Conservation (phyloP, 2,797 vertebrate species). For the Scolopax rusticola region DNA sequence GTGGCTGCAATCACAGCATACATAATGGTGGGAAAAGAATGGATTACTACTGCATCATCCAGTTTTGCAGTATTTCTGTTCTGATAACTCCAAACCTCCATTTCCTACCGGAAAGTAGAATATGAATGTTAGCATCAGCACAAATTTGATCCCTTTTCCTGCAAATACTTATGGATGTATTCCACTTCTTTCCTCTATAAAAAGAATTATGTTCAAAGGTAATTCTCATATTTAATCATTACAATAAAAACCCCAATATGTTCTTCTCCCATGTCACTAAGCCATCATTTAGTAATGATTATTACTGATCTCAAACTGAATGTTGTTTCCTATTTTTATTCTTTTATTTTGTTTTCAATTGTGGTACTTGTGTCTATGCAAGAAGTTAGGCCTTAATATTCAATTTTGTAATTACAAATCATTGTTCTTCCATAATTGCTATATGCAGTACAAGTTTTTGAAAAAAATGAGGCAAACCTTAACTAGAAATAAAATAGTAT, state of each 20-base stretch:
- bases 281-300: not conserved
- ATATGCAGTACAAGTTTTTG: rapidly evolving
- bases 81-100: not conserved
- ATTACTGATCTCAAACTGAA: not conserved
- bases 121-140: not conserved
- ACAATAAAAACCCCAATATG: not conserved
- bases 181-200: not conserved
- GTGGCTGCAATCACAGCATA: not conserved
- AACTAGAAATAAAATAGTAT: not conserved
- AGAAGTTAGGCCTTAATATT: not conserved
- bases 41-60: not conserved
- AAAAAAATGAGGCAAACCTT: not conserved
- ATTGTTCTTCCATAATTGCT: not conserved
- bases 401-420: not conserved
- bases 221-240: not conserved
- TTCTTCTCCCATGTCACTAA: not conserved
- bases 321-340: not conserved
- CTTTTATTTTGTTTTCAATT: not conserved
- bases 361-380: not conserved
- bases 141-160: not conserved
- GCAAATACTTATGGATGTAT: not conserved
- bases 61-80: not conserved
- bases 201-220: not conserved
- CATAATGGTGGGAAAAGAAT: not conserved
- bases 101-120: not conserved